phyloP scores from a whole-genome alignment of 1,140 invertebrate genomes.

The Xylocopa sonorina region DNA sequence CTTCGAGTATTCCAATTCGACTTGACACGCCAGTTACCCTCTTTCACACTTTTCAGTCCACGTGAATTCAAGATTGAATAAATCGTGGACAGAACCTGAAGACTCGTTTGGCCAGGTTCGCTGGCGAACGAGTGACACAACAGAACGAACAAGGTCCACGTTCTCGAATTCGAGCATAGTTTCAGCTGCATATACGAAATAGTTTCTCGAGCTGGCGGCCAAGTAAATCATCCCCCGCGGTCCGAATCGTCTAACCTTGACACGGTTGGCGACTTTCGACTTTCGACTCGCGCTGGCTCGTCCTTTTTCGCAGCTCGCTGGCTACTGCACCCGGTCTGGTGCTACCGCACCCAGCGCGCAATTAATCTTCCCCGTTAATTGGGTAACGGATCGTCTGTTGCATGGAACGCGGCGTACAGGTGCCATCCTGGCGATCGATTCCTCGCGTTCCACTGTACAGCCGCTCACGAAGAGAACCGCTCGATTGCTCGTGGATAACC shows the following conservation, averaged over 20 bases:
- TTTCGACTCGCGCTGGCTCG: conserved; percentile 15
- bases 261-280: conserved; percentile 43
- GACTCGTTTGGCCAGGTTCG: background rate
- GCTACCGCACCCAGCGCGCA: background rate
- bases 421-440: conserved; percentile 30
- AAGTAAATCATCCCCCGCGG: conserved; percentile 44
- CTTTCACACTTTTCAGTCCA: no score
- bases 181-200: background rate
- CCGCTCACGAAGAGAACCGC: no score
- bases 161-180: conserved; percentile 10
- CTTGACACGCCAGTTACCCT: no score
- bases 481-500: background rate
- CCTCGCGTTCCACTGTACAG: background rate
- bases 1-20: background rate
- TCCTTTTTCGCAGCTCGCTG: conserved; percentile 12
- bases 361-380: conserved; percentile 43
- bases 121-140: background rate
- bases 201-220: conserved; percentile 19
- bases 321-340: background rate
- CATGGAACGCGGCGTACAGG: background rate
- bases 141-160: background rate
- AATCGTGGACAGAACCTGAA: background rate
- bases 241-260: conserved; percentile 40
- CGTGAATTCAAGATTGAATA: no score
- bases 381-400: conserved; percentile 19